A percentile compares a stretch with the other conserved stretches of the same genome.
Conservation (phyloP, 1,140 invertebrate genomes). For the Conus ventricosus region DNA sequence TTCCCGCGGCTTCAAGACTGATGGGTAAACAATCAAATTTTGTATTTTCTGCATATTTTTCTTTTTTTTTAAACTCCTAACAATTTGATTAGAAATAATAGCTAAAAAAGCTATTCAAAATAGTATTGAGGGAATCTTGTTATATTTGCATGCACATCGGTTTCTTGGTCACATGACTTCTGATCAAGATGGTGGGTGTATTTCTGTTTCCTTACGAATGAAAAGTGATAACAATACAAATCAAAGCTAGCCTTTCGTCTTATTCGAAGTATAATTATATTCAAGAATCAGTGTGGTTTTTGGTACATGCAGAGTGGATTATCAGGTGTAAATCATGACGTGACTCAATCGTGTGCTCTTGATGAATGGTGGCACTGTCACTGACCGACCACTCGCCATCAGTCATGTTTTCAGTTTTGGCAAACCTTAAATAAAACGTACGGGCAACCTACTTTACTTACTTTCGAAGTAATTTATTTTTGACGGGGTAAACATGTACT, state of each 20-base stretch:
- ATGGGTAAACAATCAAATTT: not conserved
- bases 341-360: too few relatives aligned
- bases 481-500: too few relatives aligned
- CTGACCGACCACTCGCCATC: too few relatives aligned
- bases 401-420: too few relatives aligned
- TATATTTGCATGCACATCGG: not conserved
- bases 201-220: slow-evolving; percentile 2
- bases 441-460: too few relatives aligned
- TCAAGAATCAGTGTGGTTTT: not conserved
- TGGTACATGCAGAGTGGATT: too few relatives aligned
- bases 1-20: slow-evolving; percentile 19
- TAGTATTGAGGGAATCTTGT: not conserved
- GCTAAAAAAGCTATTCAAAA: not conserved
- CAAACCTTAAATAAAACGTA: too few relatives aligned
- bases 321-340: too few relatives aligned
- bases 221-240: not conserved
- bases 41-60: not conserved
- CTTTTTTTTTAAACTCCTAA: too few relatives aligned
- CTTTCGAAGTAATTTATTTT: too few relatives aligned
- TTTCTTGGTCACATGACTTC: slow-evolving; percentile 33
- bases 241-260: not conserved
- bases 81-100: not conserved
- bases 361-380: too few relatives aligned
- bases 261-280: not conserved
- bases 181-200: slow-evolving; percentile 45